A percentile compares a stretch with the other conserved stretches of the same genome.
phyloP scores from a whole-genome alignment of 1,140 invertebrate genomes.

The Brachystomella parvula region DNA sequence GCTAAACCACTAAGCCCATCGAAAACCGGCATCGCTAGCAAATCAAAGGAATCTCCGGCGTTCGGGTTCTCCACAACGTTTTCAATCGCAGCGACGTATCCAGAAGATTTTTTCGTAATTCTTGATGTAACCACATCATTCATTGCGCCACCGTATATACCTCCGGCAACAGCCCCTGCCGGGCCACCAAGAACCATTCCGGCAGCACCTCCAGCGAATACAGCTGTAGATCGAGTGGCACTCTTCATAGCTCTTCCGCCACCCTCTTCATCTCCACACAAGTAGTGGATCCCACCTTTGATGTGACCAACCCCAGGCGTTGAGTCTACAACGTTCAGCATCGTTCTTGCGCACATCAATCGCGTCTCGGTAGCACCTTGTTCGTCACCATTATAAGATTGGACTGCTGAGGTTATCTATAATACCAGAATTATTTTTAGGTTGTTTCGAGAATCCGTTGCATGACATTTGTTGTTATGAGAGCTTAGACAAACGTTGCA shows the following conservation, averaged over 20 bases:
- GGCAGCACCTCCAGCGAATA: not conserved
- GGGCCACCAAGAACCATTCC: not conserved
- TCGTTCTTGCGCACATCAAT: not conserved
- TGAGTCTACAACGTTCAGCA: slow-evolving; percentile 7
- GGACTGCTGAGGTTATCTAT: slow-evolving; percentile 1
- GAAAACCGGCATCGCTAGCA: slow-evolving; percentile 8
- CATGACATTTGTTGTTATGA: too few relatives aligned
- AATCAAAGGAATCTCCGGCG: slow-evolving; percentile 6
- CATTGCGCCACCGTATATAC: slow-evolving; percentile 6
- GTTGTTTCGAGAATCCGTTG: too few relatives aligned
- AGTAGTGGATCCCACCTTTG: slow-evolving; percentile 8
- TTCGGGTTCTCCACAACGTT: slow-evolving; percentile 12
- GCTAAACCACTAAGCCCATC: slow-evolving; percentile 11
- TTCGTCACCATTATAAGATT: slow-evolving; percentile 4
- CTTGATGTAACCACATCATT: slow-evolving; percentile 11
- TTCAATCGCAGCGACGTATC: slow-evolving; percentile 13
- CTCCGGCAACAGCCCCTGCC: not conserved
- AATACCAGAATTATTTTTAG: too few relatives aligned
- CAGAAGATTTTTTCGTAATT: slow-evolving; percentile 14
- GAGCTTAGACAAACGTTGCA: too few relatives aligned
- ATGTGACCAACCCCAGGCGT: slow-evolving; percentile 5
- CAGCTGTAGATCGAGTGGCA: not conserved
- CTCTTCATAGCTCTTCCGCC: not conserved
- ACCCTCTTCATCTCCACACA: not conserved
- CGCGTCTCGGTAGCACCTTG: not conserved